A percentile compares a stretch with the other conserved stretches of the same genome.
phyloP scores from a whole-genome alignment of 2,797 vertebrate species.

The Ctenosaura bakeri region DNA sequence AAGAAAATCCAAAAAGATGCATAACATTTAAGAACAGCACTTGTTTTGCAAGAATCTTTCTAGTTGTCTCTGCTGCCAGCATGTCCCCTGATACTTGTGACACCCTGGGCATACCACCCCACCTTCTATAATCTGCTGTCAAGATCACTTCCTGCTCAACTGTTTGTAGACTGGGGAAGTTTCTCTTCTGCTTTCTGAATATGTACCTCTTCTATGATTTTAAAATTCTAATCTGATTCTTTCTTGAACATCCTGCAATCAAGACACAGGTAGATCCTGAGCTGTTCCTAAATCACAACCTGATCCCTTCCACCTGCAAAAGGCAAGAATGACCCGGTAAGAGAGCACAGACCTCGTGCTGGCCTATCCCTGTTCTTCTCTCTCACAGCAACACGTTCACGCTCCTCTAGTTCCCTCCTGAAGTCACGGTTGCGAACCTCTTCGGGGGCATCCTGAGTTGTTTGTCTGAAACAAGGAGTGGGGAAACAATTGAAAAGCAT shows the following conservation, averaged over 20 bases:
- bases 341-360: conserved; percentile 85
- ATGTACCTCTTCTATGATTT: not conserved
- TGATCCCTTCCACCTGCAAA: not conserved
- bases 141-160: not conserved
- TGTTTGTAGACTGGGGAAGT: not conserved
- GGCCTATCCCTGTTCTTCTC: conserved; percentile 96
- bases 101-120: not conserved
- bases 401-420: conserved; percentile 95
- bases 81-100: not conserved
- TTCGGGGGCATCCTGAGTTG: conserved; percentile 96
- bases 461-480: conserved; percentile 82
- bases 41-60: not conserved
- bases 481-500: not conserved
- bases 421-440: conserved; percentile 97
- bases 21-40: too few species aligned
- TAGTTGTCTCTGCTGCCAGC: not conserved
- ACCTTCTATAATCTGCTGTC: not conserved
- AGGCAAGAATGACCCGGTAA: not conserved
- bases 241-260: not conserved
- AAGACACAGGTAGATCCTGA: not conserved
- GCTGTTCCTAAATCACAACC: not conserved
- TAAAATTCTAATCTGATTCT: not conserved
- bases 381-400: conserved; percentile 89
- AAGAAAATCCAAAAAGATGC: not conserved
- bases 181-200: not conserved